Evolutionary conservation across 2,888 invertebrate species (phyloP), one percentile per base, ranked within the genome.

Genomic region (Odontocolon sp.): DNA sequence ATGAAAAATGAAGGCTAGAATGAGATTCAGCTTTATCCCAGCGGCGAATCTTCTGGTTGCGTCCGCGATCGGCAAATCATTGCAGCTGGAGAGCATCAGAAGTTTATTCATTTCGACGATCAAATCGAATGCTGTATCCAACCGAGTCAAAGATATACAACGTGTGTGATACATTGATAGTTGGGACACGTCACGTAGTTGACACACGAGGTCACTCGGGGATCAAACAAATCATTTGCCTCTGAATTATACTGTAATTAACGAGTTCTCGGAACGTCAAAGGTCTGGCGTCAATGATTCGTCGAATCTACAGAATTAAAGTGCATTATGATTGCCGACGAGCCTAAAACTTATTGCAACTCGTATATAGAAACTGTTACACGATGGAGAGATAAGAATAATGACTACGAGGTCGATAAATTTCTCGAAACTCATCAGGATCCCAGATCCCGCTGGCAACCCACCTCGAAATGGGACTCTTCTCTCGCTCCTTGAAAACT

Each of bases 181-280:
- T 1, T 31, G 28, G 14, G 52, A 47, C 66, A 54, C 50, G 54
- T 61, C 71, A 61, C 70, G 66, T 47, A 33, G 47, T n/a, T 3
- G 14, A 16, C 6, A 28, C 16, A 36, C 67, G 38, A 63, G 63
- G 66, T 68, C 40, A 45, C 38, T 2, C n/a, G 18, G 36, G 63
- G 33, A 68, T 77, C 72, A 72, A 72, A 72, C 57, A 77, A 72
- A 77, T 72, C 67, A 77, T 68, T 63, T 66, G 59, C 66, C 63
- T 40, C 45, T 56, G 57, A 57, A 76, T 72, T 71, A 77, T 63
- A 52, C 56, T 56, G 45, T 63, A 59, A 66, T 47, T 26, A 57
- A 42, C 28, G 57, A 45, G 42, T 64, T 70, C 66, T 76, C 8
- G 61, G 75, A 66, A 64, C 50, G 31, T 59, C 52, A 52, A 66